Percentiles rank a stretch among this genome's conserved stretches.
phyloP scores from a whole-genome alignment of 2,797 vertebrate species.

The Protosalanx chinensis region DNA sequence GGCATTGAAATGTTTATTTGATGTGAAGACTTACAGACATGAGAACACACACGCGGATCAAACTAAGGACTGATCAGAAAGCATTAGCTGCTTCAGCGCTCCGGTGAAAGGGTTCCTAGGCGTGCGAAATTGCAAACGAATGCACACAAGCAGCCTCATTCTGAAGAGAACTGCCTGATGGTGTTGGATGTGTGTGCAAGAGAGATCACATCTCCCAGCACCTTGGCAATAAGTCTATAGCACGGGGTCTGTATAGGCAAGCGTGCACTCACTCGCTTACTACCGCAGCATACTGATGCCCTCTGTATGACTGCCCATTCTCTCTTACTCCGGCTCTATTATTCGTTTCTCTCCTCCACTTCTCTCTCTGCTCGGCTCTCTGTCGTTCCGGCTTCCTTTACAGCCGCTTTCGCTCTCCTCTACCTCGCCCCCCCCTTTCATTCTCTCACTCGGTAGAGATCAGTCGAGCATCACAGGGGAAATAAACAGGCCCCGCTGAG shows the following conservation, averaged over 20 bases:
- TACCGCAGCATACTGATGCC: conserved; percentile 8
- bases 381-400: conserved; percentile 12
- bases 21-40: background rate
- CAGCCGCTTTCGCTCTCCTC: background rate
- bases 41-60: background rate
- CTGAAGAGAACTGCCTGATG: background rate
- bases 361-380: background rate
- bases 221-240: background rate
- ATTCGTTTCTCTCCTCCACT: background rate
- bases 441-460: conserved; percentile 52
- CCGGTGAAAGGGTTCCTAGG: conserved; percentile 24
- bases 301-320: background rate
- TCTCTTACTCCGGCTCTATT: conserved; percentile 20
- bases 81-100: conserved; percentile 28
- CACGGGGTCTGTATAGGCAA: background rate
- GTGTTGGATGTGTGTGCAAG: background rate
- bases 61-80: conserved; percentile 20
- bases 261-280: background rate
- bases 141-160: background rate
- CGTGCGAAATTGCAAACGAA: background rate
- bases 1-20: background rate
- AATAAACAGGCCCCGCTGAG: conserved; percentile 72
- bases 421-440: conserved; percentile 9
- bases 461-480: conserved; percentile 65
- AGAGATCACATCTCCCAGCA: background rate